These are phyloP conservation scores for Melipona bicolor DNA, from an alignment of 2,888 invertebrate genomes.

Conservation along the genomic window DNA sequence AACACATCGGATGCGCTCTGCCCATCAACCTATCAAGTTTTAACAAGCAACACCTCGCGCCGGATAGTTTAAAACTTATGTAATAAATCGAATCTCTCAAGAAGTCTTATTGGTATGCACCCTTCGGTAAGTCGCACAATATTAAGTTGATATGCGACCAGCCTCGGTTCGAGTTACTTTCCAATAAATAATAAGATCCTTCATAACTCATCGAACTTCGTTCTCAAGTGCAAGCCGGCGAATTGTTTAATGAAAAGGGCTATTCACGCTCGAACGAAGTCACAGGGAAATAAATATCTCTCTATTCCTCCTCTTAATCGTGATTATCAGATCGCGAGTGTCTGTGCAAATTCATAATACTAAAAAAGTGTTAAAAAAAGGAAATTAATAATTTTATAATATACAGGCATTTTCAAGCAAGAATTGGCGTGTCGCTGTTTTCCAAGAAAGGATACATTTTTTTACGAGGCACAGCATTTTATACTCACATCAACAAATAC, in stretches of 20 bases:
- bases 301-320: background rate
- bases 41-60: slow-evolving; percentile 36
- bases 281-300: too few relatives aligned
- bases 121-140: slow-evolving; percentile 28
- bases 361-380: background rate
- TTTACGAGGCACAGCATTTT: too few relatives aligned
- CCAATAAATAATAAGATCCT: slow-evolving; percentile 30
- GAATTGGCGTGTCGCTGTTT: too few relatives aligned
- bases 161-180: slow-evolving; percentile 5
- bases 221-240: background rate
- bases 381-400: background rate
- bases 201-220: slow-evolving; percentile 18
- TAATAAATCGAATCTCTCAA: slow-evolving; percentile 31
- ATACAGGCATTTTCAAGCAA: too few relatives aligned
- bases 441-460: too few relatives aligned
- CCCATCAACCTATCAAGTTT: slow-evolving; percentile 29
- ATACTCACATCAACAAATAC: too few relatives aligned
- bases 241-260: slow-evolving; percentile 9
- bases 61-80: slow-evolving; percentile 26
- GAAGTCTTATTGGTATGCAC: slow-evolving; percentile 33
- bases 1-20: slow-evolving; percentile 3
- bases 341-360: background rate
- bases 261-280: background rate
- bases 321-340: background rate
- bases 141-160: slow-evolving; percentile 30